Conservation (phyloP, 2,797 vertebrate genomes). For the Sebastes ruberrimus region DNA sequence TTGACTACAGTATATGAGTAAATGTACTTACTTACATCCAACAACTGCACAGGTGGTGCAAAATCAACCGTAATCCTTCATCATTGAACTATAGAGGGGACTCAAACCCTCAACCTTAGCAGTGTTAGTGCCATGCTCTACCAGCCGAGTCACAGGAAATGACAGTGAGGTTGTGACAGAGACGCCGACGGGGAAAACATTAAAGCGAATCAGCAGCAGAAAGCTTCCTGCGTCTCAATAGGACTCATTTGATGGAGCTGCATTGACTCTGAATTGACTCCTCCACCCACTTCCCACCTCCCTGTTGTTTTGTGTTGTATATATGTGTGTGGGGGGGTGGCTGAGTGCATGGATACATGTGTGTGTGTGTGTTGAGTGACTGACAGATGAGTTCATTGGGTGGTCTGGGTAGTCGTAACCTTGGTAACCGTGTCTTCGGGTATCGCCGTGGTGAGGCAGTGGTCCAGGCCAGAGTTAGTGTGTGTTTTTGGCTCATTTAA, state of each 20-base stretch:
- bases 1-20: neutral
- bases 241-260: constrained; percentile 35
- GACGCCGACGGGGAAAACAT: neutral
- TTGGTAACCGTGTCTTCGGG: neutral
- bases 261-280: constrained; percentile 57
- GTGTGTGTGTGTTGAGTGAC: constrained; percentile 35
- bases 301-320: constrained; percentile 40
- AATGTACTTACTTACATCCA: neutral
- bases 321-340: neutral
- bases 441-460: neutral
- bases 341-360: neutral
- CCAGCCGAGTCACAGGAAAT: neutral
- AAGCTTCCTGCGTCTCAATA: constrained; percentile 47
- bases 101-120: neutral
- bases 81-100: neutral
- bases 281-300: constrained; percentile 58
- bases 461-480: neutral
- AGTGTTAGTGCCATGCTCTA: neutral
- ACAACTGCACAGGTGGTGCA: neutral
- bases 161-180: neutral
- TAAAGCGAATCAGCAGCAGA: neutral
- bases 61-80: neutral
- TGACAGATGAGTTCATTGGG: constrained; percentile 62
- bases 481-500: neutral
- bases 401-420: constrained; percentile 44